These are phyloP conservation scores for Malthinus seriepunctatus DNA, from an alignment of 2,888 invertebrate species.

Conservation along the genomic window DNA sequence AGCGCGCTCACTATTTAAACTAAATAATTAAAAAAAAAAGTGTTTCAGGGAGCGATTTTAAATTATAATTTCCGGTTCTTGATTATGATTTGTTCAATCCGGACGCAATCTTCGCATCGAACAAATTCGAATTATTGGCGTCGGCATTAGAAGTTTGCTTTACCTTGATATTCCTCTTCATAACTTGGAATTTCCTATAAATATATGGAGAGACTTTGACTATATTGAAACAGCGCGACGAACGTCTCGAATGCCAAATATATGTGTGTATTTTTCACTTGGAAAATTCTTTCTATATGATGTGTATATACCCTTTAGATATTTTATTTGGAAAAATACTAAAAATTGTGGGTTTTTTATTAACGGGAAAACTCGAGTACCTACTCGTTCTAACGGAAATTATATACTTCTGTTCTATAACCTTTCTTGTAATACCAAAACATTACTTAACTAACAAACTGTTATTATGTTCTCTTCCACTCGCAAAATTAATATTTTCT, in stretches of 20 bases:
- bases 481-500: too few relatives aligned
- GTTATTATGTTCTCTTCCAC: too few relatives aligned
- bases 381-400: too few relatives aligned
- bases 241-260: background rate
- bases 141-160: slow-evolving; percentile 10
- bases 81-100: slow-evolving; percentile 21
- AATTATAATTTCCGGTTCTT: slow-evolving; percentile 26
- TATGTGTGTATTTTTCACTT: background rate
- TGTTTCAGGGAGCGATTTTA: slow-evolving; percentile 26
- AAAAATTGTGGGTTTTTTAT: too few relatives aligned
- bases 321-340: too few relatives aligned
- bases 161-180: slow-evolving; percentile 12
- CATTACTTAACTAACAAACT: too few relatives aligned
- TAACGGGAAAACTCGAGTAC: too few relatives aligned
- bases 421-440: too few relatives aligned
- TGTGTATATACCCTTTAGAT: too few relatives aligned
- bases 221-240: slow-evolving; percentile 1
- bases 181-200: slow-evolving; percentile 7
- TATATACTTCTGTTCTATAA: too few relatives aligned
- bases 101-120: slow-evolving; percentile 16
- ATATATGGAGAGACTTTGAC: slow-evolving; percentile 1
- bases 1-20: too few relatives aligned
- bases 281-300: too few relatives aligned
- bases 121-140: slow-evolving; percentile 17
- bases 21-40: slow-evolving; percentile 1